phyloP scores from a whole-genome alignment of 1,140 invertebrate genomes.

The Drosophila melanica region DNA sequence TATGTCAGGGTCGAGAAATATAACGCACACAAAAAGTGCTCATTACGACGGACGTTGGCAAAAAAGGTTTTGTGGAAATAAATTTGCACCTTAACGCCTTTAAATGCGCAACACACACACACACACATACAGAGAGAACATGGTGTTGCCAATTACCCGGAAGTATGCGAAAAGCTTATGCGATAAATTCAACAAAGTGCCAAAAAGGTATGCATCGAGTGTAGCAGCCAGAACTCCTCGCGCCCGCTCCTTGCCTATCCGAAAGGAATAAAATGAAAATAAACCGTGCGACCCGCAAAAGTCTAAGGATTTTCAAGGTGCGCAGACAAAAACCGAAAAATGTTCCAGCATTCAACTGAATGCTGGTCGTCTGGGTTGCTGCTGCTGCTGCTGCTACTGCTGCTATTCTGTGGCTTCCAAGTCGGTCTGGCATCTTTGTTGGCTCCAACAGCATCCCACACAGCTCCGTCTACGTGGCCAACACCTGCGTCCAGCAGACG shows the following conservation, averaged over 20 bases:
- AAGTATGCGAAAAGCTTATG: conserved; percentile 82
- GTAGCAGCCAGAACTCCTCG: background rate
- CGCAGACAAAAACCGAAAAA: conserved; percentile 65
- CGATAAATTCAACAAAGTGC: conserved; percentile 80
- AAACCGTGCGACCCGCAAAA: conserved; percentile 44
- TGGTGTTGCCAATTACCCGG: conserved; percentile 80
- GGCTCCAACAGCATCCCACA: conserved; percentile 4
- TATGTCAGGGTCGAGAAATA: conserved; percentile 76
- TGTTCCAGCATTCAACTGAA: conserved; percentile 38
- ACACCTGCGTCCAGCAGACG: conserved; percentile 67
- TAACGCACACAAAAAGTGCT: conserved; percentile 70
- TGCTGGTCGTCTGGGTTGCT: conserved; percentile 15
- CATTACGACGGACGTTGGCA: conserved; percentile 56
- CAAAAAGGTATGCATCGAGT: conserved; percentile 75
- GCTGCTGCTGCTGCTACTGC: conserved; percentile 2
- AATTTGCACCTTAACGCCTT: conserved; percentile 82
- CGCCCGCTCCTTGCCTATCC: background rate
- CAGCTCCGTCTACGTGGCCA: conserved; percentile 52
- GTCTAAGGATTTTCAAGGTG: conserved; percentile 67
- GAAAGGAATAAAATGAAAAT: conserved; percentile 44
- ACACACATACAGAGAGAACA: conserved; percentile 41
- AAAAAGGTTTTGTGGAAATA: conserved; percentile 76
- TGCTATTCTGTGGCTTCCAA: conserved; percentile 68
- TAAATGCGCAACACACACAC: conserved; percentile 71
- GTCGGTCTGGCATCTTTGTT: conserved; percentile 65